Evolutionary conservation across 2,113 vertebrate genomes (phyloP), one percentile per base, ranked within the genome.

Genomic region (Actinemys pallida): DNA sequence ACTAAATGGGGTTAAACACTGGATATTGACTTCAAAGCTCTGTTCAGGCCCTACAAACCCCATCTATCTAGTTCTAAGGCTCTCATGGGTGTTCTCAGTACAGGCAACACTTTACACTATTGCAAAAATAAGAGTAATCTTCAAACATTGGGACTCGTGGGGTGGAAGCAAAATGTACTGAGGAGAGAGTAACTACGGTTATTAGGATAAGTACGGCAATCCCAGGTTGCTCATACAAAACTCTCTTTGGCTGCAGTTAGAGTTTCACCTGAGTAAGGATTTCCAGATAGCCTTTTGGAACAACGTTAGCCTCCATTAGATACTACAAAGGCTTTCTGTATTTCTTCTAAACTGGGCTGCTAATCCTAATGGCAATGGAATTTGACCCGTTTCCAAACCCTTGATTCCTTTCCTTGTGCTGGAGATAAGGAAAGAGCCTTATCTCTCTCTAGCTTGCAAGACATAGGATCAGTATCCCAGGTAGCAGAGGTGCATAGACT

Each of bases 341-440:
- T 95, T 92, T 93, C 88, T 96, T 87, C 75, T 85, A 50, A 93
- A 81, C 98, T 98, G 94, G 86, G 65, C 82, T 97, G 94, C 94
- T 97, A 97, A 98, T 97, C 94, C 92, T 92, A 93, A 65, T 93
- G 94, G 96, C 93, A 95, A 95, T 96, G 96, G 83, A 96, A 84
- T 96, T 90, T 96, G 95, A 96, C 94, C 95, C 90, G 3, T 97
- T 97, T 94, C 91, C 45, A 94, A 97, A 96, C 95, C 35, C n/a
- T 97, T 98, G 97, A 87, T 95, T 95, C 81, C 90, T 97, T 96
- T 97, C 96, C 89, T 96, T 93, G 69, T 69, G 57, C 92, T 95
- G 78, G 84, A 97, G 98, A 98, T 98, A 98, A 98, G 93, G 50
- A 93, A 83, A 92, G 89, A 79, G 49, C 83, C 96, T 98, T 98